A percentile compares a stretch with the other conserved stretches of the same genome.
Evolutionary conservation across 1,140 invertebrate genomes (phyloP).

Genomic region (Dendrolimus kikuchii): DNA sequence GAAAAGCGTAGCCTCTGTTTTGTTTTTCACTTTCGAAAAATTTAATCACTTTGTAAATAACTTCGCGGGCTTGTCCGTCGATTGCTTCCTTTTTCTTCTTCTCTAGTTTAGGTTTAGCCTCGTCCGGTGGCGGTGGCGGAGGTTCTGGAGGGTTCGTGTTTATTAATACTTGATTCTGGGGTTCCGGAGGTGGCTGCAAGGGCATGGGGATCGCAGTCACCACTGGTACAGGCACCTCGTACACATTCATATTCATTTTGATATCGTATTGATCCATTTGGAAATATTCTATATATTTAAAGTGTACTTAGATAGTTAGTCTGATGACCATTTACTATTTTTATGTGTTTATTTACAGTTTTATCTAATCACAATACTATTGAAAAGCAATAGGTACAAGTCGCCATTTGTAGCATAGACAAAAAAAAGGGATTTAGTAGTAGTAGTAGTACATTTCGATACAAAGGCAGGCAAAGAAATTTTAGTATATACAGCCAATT

Average conservation of each 20-base stretch:
- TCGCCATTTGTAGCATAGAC: no score
- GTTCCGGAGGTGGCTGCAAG: conserved; percentile 20
- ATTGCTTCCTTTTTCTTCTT: conserved; percentile 63
- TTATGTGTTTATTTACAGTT: no score
- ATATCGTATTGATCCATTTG: background rate
- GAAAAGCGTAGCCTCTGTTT: conserved; percentile 57
- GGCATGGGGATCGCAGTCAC: background rate
- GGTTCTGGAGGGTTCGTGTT: conserved; percentile 19
- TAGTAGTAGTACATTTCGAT: no score
- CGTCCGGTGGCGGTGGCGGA: conserved; percentile 18
- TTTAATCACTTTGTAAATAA: conserved; percentile 62
- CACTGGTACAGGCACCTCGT: conserved; percentile 10
- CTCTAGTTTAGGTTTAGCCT: conserved; percentile 34
- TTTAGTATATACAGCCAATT: no score
- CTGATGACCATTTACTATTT: no score
- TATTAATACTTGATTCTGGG: conserved; percentile 8
- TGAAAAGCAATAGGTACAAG: no score
- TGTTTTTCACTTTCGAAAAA: conserved; percentile 66
- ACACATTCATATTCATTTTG: conserved; percentile 22
- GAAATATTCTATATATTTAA: no score
- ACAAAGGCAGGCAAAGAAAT: no score
- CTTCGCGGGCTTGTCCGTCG: conserved; percentile 57
- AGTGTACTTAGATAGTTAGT: no score
- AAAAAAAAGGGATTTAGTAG: no score
- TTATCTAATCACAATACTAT: no score